Conservation (phyloP, 1,140 invertebrate species). For the Aculops lycopersici region DNA sequence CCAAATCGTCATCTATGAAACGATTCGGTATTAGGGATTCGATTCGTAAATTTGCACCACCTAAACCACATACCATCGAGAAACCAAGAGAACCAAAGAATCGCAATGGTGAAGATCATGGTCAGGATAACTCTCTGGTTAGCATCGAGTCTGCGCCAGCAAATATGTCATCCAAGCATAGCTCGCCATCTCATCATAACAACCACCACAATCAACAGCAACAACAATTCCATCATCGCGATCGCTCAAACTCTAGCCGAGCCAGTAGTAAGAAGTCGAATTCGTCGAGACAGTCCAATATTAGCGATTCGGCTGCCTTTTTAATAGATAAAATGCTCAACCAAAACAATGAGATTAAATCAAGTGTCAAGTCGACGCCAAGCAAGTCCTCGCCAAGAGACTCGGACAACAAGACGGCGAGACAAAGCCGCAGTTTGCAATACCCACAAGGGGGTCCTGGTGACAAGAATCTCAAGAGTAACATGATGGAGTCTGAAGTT, state of each 20-base stretch:
- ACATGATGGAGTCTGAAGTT: too few relatives aligned
- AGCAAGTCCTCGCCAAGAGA: neutral
- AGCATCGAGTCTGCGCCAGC: neutral
- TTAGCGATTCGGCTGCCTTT: neutral
- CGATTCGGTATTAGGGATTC: conserved; percentile 1
- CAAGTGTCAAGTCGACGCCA: neutral
- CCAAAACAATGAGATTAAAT: neutral
- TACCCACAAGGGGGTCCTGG: too few relatives aligned
- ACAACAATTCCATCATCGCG: neutral
- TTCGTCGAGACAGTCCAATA: too few relatives aligned
- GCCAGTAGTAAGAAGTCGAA: too few relatives aligned
- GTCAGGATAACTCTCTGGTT: too few relatives aligned
- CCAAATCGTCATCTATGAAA: too few relatives aligned
- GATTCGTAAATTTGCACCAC: conserved; percentile 3
- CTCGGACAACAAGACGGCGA: neutral
- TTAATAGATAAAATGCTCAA: neutral
- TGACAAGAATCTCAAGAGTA: neutral
- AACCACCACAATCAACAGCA: neutral
- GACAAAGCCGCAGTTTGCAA: too few relatives aligned
- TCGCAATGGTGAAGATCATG: neutral
- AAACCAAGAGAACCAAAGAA: neutral
- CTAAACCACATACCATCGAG: conserved; percentile 2
- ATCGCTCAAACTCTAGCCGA: too few relatives aligned
- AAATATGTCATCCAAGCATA: neutral
- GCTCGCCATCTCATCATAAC: neutral